These are phyloP conservation scores for Hycleus cichorii DNA, from an alignment of 1,140 invertebrate genomes.

Conservation along the genomic window DNA sequence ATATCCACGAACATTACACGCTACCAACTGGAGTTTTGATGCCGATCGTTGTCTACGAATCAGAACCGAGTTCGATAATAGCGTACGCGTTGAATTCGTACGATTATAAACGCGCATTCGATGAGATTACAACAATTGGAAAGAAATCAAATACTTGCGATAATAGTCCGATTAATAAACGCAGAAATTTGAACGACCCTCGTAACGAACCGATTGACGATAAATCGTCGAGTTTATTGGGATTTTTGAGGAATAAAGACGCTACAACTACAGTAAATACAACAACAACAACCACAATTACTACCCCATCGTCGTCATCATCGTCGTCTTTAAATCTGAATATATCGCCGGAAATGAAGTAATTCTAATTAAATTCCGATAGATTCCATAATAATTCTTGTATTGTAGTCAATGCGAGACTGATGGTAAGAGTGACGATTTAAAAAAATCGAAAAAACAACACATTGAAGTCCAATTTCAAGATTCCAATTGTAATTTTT, in stretches of 20 bases:
- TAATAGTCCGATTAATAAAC: conserved; percentile 44
- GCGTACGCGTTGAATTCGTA: conserved; percentile 70
- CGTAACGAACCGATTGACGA: conserved; percentile 41
- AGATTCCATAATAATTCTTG: background rate
- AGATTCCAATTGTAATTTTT: conserved; percentile 68
- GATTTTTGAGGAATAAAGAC: conserved; percentile 43
- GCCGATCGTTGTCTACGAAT: conserved; percentile 74
- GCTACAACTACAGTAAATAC: conserved; percentile 16
- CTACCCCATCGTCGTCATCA: background rate
- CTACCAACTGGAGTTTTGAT: conserved; percentile 50
- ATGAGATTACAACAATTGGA: conserved; percentile 41
- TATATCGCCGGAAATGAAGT: background rate
- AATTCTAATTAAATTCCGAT: background rate
- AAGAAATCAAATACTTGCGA: background rate
- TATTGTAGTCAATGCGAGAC: background rate
- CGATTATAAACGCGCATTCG: conserved; percentile 60
- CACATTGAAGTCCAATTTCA: conserved; percentile 74
- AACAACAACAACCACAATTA: too few species aligned
- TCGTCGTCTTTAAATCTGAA: background rate
- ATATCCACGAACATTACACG: conserved; percentile 58
- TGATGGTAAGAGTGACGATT: conserved; percentile 29
- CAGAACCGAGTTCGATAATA: conserved; percentile 84
- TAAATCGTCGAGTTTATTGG: conserved; percentile 43
- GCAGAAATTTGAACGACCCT: conserved; percentile 42
- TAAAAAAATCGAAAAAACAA: conserved; percentile 40